Evolutionary conservation across 1,140 invertebrate species (phyloP).

Genomic region (Rhyzopertha dominica): DNA sequence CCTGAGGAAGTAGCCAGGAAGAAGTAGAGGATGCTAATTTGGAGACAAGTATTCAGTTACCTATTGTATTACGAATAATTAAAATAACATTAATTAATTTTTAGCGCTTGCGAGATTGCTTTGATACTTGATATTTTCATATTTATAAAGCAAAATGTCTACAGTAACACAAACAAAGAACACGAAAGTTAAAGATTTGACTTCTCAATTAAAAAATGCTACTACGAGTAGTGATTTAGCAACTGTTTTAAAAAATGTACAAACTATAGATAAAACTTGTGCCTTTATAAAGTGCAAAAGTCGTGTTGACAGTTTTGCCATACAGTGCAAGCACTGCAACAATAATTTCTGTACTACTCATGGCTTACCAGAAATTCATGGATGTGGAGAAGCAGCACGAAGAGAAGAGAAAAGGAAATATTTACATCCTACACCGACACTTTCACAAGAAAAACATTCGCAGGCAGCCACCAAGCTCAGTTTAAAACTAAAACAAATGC

Average conservation of each 20-base stretch:
- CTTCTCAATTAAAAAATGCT: constrained; percentile 39
- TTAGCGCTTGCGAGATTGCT: too few species aligned
- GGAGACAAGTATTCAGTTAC: too few species aligned
- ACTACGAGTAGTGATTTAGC: constrained; percentile 34
- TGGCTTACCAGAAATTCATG: constrained; percentile 44
- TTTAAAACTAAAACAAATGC: constrained; percentile 43
- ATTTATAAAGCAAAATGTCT: too few species aligned
- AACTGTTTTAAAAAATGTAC: constrained; percentile 37
- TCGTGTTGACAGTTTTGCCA: constrained; percentile 38
- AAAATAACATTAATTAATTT: too few species aligned
- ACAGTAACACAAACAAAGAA: too few species aligned
- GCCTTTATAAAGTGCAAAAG: constrained; percentile 42
- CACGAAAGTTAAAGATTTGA: too few species aligned
- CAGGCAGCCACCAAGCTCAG: constrained; percentile 38
- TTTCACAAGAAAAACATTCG: constrained; percentile 39
- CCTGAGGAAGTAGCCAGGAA: too few species aligned
- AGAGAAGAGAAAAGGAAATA: constrained; percentile 40
- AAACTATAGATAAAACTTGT: constrained; percentile 41
- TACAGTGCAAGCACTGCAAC: constrained; percentile 42
- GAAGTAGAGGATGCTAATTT: too few species aligned
- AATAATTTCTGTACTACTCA: constrained; percentile 41
- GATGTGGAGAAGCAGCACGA: constrained; percentile 43
- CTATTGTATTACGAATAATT: too few species aligned
- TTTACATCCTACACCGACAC: constrained; percentile 35
- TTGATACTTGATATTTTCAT: too few species aligned